Evolutionary conservation across 2,888 invertebrate genomes (phyloP).

Genomic region (Ashinkailepas kermadecensis): DNA sequence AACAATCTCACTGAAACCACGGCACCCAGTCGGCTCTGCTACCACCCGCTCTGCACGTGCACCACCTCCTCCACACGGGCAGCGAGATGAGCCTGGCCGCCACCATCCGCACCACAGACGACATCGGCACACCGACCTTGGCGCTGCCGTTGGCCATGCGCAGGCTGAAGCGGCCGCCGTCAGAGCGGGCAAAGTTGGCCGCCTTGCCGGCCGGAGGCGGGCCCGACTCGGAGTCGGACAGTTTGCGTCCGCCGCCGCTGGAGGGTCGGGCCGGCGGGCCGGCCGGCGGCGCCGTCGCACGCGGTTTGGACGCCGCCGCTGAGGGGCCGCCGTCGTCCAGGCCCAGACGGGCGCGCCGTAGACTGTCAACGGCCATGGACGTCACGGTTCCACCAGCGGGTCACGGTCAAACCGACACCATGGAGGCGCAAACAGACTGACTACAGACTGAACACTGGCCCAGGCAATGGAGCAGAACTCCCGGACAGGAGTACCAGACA

Average conservation of each 20-base stretch:
- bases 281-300: background rate
- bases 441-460: too few species aligned
- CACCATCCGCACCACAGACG: background rate
- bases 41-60: too few species aligned
- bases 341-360: conserved; percentile 56
- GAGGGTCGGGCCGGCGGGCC: conserved; percentile 8
- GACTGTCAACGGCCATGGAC: conserved; percentile 41
- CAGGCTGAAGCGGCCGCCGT: conserved; percentile 58
- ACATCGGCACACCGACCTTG: conserved; percentile 10
- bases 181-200: conserved; percentile 49
- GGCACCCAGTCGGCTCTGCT: too few species aligned
- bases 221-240: conserved; percentile 35
- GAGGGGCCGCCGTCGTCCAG: conserved; percentile 37
- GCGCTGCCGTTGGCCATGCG: conserved; percentile 41
- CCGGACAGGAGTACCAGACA: too few species aligned
- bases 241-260: conserved; percentile 41
- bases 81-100: background rate
- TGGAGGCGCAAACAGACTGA: too few species aligned
- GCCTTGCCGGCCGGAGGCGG: conserved; percentile 26
- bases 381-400: too few species aligned
- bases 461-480: too few species aligned
- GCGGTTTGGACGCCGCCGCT: conserved; percentile 33
- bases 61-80: too few species aligned
- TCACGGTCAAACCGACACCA: too few species aligned
- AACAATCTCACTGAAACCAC: too few species aligned